phyloP scores from a whole-genome alignment of 2,888 invertebrate species.

The Empis stercorea region DNA sequence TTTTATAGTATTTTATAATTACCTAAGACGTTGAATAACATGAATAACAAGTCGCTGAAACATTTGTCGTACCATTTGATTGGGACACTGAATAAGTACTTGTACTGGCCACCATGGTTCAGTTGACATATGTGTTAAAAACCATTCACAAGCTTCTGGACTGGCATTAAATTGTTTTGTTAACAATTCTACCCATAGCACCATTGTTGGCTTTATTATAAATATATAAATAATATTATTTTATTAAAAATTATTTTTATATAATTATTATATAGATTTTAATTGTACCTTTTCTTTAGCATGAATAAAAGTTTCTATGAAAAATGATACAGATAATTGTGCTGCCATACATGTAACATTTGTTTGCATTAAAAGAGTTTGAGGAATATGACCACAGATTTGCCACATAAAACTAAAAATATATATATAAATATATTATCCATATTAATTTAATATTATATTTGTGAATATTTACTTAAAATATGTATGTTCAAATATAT shows the following conservation, averaged over 20 bases:
- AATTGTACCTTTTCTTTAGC: slow-evolving; percentile 86
- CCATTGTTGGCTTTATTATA: slow-evolving; percentile 77
- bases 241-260: neutral
- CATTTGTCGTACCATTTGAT: slow-evolving; percentile 95
- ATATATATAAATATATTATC: slow-evolving; percentile 2
- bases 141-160: slow-evolving; percentile 81
- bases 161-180: slow-evolving; percentile 92
- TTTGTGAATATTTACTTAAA: slow-evolving; percentile 55
- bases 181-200: slow-evolving; percentile 89
- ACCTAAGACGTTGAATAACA: slow-evolving; percentile 81
- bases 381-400: slow-evolving; percentile 86
- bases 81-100: slow-evolving; percentile 88
- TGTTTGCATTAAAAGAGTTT: slow-evolving; percentile 65
- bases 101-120: slow-evolving; percentile 95
- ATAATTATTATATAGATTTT: neutral
- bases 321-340: slow-evolving; percentile 83
- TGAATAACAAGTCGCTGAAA: slow-evolving; percentile 90
- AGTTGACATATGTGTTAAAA: slow-evolving; percentile 82
- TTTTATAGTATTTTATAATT: slow-evolving; percentile 1
- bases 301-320: slow-evolving; percentile 92
- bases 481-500: slow-evolving; percentile 91
- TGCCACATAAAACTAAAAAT: slow-evolving; percentile 84
- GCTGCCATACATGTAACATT: slow-evolving; percentile 78
- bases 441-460: neutral
- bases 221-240: slow-evolving; percentile 3